Percentiles rank a stretch among this genome's conserved stretches.
Evolutionary conservation across 2,888 invertebrate genomes (phyloP).

Genomic region (Salpingus planirostris): DNA sequence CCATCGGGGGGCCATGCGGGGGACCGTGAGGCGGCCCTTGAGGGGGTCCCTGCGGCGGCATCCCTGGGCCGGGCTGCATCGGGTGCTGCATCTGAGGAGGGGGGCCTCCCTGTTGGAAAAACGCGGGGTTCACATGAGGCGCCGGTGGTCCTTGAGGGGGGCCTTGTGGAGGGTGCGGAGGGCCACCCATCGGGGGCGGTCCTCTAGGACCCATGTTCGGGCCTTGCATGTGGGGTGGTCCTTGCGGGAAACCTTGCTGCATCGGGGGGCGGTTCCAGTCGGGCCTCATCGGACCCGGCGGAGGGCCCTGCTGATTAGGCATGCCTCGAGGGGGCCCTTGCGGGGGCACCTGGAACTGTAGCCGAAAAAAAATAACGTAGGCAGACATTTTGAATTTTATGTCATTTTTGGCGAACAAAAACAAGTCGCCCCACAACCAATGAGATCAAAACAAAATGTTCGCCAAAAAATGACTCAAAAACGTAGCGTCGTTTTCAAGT

Average conservation of each 20-base stretch:
- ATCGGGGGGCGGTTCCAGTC: slow-evolving; percentile 70
- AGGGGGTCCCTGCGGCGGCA: slow-evolving; percentile 56
- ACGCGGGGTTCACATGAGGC: slow-evolving; percentile 94
- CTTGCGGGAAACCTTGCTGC: slow-evolving; percentile 60
- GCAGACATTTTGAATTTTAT: no score
- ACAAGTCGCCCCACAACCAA: no score
- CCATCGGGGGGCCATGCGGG: slow-evolving; percentile 55
- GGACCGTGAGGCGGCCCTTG: slow-evolving; percentile 57
- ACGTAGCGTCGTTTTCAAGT: no score
- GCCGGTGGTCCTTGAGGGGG: slow-evolving; percentile 61
- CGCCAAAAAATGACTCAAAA: no score
- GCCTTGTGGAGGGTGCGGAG: slow-evolving; percentile 44
- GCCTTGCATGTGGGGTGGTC: slow-evolving; percentile 62
- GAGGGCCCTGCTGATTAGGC: slow-evolving; percentile 56
- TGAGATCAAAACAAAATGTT: no score
- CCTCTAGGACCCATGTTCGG: slow-evolving; percentile 49
- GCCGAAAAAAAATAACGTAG: no score
- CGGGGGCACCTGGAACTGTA: slow-evolving; percentile 48
- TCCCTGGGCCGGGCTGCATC: slow-evolving; percentile 48
- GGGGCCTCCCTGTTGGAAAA: slow-evolving; percentile 75
- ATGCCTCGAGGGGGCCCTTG: slow-evolving; percentile 50
- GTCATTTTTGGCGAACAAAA: no score
- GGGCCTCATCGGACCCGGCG: slow-evolving; percentile 52
- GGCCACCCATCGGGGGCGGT: slow-evolving; percentile 47
- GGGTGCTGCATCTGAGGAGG: slow-evolving; percentile 51